A percentile compares a stretch with the other conserved stretches of the same genome.
phyloP scores from a whole-genome alignment of 2,113 vertebrate species.

The Spizaetus ornatus region DNA sequence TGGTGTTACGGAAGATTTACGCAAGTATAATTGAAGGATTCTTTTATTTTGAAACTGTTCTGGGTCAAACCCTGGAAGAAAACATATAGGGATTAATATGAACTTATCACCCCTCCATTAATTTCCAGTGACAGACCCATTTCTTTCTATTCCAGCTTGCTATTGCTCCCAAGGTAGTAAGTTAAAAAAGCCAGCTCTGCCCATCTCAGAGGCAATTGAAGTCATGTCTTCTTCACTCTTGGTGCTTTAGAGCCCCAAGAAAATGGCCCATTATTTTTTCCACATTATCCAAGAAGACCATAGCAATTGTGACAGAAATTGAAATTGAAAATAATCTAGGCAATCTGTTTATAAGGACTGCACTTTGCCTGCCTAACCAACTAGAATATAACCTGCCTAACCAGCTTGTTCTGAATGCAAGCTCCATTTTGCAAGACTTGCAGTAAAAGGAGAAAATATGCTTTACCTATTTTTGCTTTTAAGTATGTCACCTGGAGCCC shows the following conservation, averaged over 20 bases:
- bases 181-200: background rate
- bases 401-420: background rate
- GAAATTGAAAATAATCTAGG: background rate
- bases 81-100: background rate
- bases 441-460: background rate
- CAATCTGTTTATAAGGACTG: background rate
- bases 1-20: background rate
- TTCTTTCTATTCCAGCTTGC: background rate
- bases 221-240: background rate
- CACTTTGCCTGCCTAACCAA: background rate
- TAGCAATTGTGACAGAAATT: background rate
- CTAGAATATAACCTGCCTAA: background rate
- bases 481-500: background rate
- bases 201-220: background rate
- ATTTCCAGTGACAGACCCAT: background rate
- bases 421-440: background rate
- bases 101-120: background rate
- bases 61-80: background rate
- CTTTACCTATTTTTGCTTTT: background rate
- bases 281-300: background rate
- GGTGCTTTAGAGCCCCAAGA: background rate
- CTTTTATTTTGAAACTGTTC: conserved; percentile 10
- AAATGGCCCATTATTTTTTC: background rate
- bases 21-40: background rate
- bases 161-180: background rate